Percentiles rank a stretch among this genome's conserved stretches.
These are phyloP conservation scores for Aricia agestis DNA, from an alignment of 1,140 invertebrate genomes.

Conservation along the genomic window DNA sequence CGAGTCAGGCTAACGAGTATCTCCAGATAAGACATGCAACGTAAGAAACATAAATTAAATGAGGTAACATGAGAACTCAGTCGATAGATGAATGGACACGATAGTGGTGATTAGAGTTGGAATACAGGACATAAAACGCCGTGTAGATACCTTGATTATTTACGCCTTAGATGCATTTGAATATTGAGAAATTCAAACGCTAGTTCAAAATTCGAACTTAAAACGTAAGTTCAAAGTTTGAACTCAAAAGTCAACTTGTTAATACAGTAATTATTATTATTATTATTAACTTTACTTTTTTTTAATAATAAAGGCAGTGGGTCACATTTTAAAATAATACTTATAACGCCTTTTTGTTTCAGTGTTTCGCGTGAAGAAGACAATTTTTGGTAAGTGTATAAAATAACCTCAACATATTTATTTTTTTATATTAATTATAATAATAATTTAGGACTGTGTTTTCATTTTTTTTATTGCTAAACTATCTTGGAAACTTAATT, in stretches of 20 bases:
- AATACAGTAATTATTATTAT: too few species aligned
- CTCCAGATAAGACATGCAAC: conserved; percentile 12
- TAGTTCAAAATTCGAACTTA: background rate
- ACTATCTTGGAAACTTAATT: too few species aligned
- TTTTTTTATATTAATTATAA: too few species aligned
- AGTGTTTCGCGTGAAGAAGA: background rate
- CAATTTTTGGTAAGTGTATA: background rate
- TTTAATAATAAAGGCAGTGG: too few species aligned
- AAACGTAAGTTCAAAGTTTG: too few species aligned
- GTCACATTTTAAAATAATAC: background rate
- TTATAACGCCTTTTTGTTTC: background rate
- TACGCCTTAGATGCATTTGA: background rate
- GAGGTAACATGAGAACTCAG: conserved; percentile 9
- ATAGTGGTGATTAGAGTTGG: conserved; percentile 4
- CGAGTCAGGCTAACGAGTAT: conserved; percentile 10
- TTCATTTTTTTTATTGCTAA: too few species aligned
- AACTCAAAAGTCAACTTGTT: too few species aligned
- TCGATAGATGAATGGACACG: background rate
- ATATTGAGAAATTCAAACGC: background rate
- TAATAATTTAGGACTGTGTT: too few species aligned
- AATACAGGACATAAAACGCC: conserved; percentile 6
- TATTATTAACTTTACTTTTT: too few species aligned
- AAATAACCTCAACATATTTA: background rate
- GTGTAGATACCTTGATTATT: too few species aligned
- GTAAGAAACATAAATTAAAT: conserved; percentile 11